phyloP scores from a whole-genome alignment of 2,113 vertebrate species.

The Stegostoma tigrinum region DNA sequence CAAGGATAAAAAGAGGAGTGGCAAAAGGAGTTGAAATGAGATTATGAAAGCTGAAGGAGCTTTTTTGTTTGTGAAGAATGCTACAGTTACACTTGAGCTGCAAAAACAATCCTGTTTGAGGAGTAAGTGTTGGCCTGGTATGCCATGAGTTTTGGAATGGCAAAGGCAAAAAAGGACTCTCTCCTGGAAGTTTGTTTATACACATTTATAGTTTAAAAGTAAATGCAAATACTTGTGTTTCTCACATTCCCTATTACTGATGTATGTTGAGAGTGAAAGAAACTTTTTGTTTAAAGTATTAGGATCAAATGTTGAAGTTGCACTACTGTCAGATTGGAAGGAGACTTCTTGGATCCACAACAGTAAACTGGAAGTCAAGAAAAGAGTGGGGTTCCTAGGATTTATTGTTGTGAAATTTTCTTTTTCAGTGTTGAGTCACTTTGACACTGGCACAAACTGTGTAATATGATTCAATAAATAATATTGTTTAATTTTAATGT shows the following conservation, averaged over 20 bases:
- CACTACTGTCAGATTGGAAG: not conserved
- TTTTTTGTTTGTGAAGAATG: slow-evolving; percentile 64
- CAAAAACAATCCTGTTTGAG: slow-evolving; percentile 57
- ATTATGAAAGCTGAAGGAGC: slow-evolving; percentile 62
- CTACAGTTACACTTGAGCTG: slow-evolving; percentile 52
- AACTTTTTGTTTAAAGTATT: not conserved
- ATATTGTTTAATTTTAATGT: not conserved
- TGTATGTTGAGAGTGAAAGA: not conserved
- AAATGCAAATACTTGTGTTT: not conserved
- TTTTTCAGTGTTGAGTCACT: slow-evolving; percentile 6
- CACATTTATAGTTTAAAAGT: not conserved
- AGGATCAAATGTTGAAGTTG: not conserved
- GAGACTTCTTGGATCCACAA: not conserved
- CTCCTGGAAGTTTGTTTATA: not conserved
- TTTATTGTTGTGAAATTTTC: not conserved
- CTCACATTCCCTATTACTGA: too few relatives aligned
- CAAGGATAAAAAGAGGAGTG: slow-evolving; percentile 58
- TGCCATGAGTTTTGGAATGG: not conserved
- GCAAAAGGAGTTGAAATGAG: slow-evolving; percentile 73
- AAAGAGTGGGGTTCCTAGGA: not conserved
- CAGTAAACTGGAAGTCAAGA: not conserved
- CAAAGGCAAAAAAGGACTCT: not conserved
- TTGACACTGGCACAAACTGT: not conserved
- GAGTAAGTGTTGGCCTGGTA: slow-evolving; percentile 47
- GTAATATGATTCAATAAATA: not conserved